Conservation (phyloP, 2,797 vertebrate genomes). For the Melanogrammus aeglefinus region DNA sequence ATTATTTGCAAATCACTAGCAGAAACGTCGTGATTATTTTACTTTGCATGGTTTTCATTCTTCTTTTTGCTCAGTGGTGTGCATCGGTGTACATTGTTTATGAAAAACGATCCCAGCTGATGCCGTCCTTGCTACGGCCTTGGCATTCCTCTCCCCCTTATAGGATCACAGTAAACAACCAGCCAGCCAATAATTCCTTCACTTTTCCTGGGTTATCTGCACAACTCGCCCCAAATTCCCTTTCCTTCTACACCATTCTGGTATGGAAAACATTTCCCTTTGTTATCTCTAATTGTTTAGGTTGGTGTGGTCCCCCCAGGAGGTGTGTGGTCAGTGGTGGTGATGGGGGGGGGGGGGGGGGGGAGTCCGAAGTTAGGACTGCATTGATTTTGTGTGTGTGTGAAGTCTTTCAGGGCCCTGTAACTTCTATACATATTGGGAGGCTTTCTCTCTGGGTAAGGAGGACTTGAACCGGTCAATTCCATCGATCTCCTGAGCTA, state of each 20-base stretch:
- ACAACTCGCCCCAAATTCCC: background rate
- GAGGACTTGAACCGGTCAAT: slow-evolving; percentile 45
- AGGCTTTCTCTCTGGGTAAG: background rate
- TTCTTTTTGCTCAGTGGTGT: background rate
- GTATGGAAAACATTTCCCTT: slow-evolving; percentile 47
- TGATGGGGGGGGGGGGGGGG: background rate
- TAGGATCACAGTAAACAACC: background rate
- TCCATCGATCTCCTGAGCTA: slow-evolving; percentile 43
- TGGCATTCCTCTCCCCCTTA: background rate
- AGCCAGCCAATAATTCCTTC: background rate
- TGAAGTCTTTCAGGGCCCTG: slow-evolving; percentile 24
- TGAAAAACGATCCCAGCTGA: background rate
- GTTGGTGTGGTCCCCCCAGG: slow-evolving; percentile 38
- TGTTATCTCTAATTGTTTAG: slow-evolving; percentile 44
- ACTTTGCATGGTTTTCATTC: background rate
- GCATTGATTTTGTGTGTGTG: slow-evolving; percentile 39
- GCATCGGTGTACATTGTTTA: background rate
- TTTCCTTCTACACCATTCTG: slow-evolving; percentile 21
- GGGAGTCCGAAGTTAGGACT: slow-evolving; percentile 37
- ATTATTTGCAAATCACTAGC: background rate
- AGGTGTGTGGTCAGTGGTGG: slow-evolving; percentile 22
- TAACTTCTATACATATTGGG: slow-evolving; percentile 34
- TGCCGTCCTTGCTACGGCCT: background rate
- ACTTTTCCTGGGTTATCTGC: background rate
- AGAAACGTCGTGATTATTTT: background rate